Base-by-base conservation (phyloP, 1,140 invertebrate genomes). In the Bombus soroeensis region DNA sequence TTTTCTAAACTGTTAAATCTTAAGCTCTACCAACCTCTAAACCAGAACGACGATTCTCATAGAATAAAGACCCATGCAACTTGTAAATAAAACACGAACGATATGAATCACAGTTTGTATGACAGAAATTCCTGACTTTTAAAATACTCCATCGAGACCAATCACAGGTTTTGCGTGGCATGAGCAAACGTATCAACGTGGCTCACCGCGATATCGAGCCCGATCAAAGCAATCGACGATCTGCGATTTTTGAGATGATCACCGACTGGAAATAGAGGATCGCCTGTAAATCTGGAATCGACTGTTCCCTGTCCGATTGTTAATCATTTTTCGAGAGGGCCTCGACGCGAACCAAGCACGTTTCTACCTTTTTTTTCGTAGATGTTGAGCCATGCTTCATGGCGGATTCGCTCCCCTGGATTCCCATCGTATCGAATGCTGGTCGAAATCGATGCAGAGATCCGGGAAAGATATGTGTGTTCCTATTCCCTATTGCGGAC, bases 381-480 rank as follows among this genome's bases (percentile, higher is more conserved):
- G 32, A 66, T 34, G n/a, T 66, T 15, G 62, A n/a, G 18, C 8
- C 43, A n/a, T 64, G 32, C 57, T 59, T 68, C 43, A 59, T 28
- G 75, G 28, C 3, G 22, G 28, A 53, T 41, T 64, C 25, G 68
- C 47, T 85, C 18, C 76, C n/a, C 43, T 13, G 53, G 22, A 66
- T 78, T 72, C 39, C 62, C 53, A 32, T 85, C n/a, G 66, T 78
- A 70, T 66, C 3, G 53, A 72, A 84, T 25, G 53, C 12, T 70
- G 39, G 2, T 10, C 47, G 73, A 70, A 83, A 83, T 83, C 81
- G 81, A 83, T 77, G 34, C 62, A 18, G 81, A 79, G 53, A 84
- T 79, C 47, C 10, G 15, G 32, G 6, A 12, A 72, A 72, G 83
- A 84, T 84, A 84, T 34, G 74, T 66, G n/a, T 32, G 43, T 34